Evolutionary conservation across 2,888 invertebrate genomes (phyloP), one percentile per base, ranked within the genome.

Genomic region (Pheosia tremula): DNA sequence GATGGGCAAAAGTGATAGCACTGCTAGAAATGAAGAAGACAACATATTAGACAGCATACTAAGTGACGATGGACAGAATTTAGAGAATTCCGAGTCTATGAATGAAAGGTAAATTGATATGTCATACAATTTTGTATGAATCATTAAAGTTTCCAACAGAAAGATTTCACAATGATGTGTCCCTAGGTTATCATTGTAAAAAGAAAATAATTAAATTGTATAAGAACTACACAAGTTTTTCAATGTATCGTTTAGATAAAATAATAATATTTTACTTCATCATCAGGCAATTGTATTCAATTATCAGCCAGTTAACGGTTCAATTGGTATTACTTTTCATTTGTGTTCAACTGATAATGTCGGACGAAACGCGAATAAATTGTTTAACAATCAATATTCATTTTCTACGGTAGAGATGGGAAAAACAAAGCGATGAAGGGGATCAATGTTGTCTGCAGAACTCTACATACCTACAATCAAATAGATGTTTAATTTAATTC

Each of bases 1-100:
- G 37, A 63, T 78, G 8, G 75, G 68, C 5, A 75, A 77, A 62
- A 64, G 59, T 37, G 77, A 77, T 38, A 67, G 64, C 63, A 55
- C 62, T 38, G 58, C 78, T 56, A 70, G 74, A 13, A 77, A 67
- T 59, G 81, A 72, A 36, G 85, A 85, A 9, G 84, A 84, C 54
- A 84, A 84, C 60, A 78, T 68, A 67, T 81, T 68, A 45, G 78
- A 84, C 59, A 80, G 79, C 72, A 83, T 85, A 62, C 66, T 85
- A 61, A 83, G 80, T 73, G 82, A 82, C 57, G 75, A 75, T 5
- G 78, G 77, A 60, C 72, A 76, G 54, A 75, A 68, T 65, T 60
- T 77, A 60, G 75, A 74, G 58, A 76, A 60, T 69, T 71, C 74
- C 55, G 80, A 81, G 64, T 63, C 66, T 50, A 75, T 73, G 37